Conservation (phyloP, 2,888 invertebrate genomes). For the Eupeodes latifasciatus region DNA sequence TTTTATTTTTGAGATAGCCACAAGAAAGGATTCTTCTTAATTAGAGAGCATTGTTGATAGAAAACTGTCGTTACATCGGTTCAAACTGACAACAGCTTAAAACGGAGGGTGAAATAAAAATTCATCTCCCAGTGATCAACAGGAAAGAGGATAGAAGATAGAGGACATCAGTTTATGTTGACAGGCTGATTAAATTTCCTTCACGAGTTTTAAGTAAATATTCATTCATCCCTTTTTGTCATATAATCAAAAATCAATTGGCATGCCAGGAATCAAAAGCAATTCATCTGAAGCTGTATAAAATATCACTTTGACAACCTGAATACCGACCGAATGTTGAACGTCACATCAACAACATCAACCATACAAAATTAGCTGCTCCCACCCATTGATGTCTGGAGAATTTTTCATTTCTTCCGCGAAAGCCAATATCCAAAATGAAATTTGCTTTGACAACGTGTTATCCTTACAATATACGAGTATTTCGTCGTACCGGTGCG, state of each 20-base stretch:
- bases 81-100: slow-evolving; percentile 60
- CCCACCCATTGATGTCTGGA: slow-evolving; percentile 59
- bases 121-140: slow-evolving; percentile 26
- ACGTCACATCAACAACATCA: slow-evolving; percentile 43
- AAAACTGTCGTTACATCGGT: slow-evolving; percentile 75
- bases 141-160: slow-evolving; percentile 15
- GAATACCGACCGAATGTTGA: slow-evolving; percentile 24
- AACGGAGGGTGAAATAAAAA: slow-evolving; percentile 41
- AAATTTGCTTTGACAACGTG: slow-evolving; percentile 75
- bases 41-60: slow-evolving; percentile 75
- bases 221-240: slow-evolving; percentile 24
- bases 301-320: slow-evolving; percentile 66
- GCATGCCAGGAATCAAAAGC: slow-evolving; percentile 68
- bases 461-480: slow-evolving; percentile 47
- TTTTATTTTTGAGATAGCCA: slow-evolving; percentile 60
- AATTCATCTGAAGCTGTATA: slow-evolving; percentile 56
- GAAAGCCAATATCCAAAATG: slow-evolving; percentile 75
- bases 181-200: slow-evolving; percentile 71
- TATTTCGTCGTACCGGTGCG: slow-evolving; percentile 38
- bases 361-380: slow-evolving; percentile 72
- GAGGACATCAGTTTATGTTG: slow-evolving; percentile 56
- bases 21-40: slow-evolving; percentile 76
- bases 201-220: slow-evolving; percentile 34
- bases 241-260: slow-evolving; percentile 74
- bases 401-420: slow-evolving; percentile 73